Conservation (phyloP, 2,113 vertebrate species). For the Periophthalmodon schlosseri region DNA sequence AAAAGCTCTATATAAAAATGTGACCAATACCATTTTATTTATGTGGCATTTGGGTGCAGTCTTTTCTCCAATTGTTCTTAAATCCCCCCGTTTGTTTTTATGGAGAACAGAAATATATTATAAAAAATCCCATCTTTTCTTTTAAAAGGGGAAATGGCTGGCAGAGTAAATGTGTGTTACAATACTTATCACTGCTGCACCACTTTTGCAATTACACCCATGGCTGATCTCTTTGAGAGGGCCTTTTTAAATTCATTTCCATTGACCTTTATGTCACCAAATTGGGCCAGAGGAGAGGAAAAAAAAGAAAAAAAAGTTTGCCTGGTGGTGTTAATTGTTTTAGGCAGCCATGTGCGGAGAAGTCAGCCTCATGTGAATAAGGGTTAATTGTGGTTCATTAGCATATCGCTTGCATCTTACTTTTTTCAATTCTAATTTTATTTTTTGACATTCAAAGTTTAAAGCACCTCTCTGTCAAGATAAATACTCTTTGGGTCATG, state of each 20-base stretch:
- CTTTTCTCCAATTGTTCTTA: slow-evolving; percentile 2
- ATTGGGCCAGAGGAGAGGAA: slow-evolving; percentile 66
- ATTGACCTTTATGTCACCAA: slow-evolving; percentile 81
- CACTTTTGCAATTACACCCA: slow-evolving; percentile 82
- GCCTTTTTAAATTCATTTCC: slow-evolving; percentile 77
- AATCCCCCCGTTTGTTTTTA: slow-evolving; percentile 52
- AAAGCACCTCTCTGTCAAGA: no score
- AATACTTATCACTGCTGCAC: slow-evolving; percentile 74
- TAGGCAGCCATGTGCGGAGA: slow-evolving; percentile 73
- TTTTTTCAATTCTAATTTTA: slow-evolving; percentile 11
- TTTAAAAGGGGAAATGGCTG: slow-evolving; percentile 52
- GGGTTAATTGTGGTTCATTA: slow-evolving; percentile 65
- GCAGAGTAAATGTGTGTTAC: slow-evolving; percentile 68
- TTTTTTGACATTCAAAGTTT: slow-evolving; percentile 14
- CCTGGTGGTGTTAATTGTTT: slow-evolving; percentile 78
- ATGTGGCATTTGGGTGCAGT: background rate
- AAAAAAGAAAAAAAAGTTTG: slow-evolving; percentile 68
- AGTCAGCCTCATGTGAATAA: slow-evolving; percentile 59
- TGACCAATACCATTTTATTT: no score
- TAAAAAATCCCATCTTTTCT: slow-evolving; percentile 59
- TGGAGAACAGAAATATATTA: slow-evolving; percentile 49
- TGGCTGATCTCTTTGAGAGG: slow-evolving; percentile 80
- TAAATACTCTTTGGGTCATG: no score
- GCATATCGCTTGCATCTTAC: slow-evolving; percentile 25
- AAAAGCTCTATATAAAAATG: no score